Conservation (phyloP, 2,797 vertebrate genomes). For the Oreochromis mossambicus region DNA sequence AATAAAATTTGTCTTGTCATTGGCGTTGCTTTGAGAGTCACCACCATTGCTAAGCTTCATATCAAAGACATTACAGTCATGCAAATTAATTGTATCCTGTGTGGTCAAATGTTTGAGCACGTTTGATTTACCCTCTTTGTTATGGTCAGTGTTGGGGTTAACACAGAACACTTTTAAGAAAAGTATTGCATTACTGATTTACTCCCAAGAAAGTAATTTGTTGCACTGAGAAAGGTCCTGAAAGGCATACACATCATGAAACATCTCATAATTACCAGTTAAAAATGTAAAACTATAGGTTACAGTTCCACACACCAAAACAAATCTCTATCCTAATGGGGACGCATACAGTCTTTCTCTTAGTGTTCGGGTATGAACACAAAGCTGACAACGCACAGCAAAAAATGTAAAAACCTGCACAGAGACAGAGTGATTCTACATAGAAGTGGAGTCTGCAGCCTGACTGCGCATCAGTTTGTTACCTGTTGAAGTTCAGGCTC, state of each 20-base stretch:
- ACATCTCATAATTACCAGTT: neutral
- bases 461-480: neutral
- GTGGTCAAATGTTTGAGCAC: neutral
- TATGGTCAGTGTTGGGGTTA: neutral
- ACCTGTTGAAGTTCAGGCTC: neutral
- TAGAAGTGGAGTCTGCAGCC: no score
- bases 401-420: neutral
- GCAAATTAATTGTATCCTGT: neutral
- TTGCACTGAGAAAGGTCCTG: neutral
- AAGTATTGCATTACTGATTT: accelerated
- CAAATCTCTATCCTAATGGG: no score
- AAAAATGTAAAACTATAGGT: neutral
- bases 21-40: neutral
- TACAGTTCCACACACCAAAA: no score
- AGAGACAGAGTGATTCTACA: neutral
- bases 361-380: no score
- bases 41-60: neutral
- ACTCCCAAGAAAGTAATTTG: neutral
- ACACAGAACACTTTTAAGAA: neutral
- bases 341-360: no score
- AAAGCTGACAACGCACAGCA: no score
- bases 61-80: neutral
- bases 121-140: neutral
- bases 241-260: neutral
- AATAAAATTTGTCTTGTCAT: neutral